Evolutionary conservation across 2,113 vertebrate genomes (phyloP), one percentile per base, ranked within the genome.

Genomic region (Narcine bancroftii): DNA sequence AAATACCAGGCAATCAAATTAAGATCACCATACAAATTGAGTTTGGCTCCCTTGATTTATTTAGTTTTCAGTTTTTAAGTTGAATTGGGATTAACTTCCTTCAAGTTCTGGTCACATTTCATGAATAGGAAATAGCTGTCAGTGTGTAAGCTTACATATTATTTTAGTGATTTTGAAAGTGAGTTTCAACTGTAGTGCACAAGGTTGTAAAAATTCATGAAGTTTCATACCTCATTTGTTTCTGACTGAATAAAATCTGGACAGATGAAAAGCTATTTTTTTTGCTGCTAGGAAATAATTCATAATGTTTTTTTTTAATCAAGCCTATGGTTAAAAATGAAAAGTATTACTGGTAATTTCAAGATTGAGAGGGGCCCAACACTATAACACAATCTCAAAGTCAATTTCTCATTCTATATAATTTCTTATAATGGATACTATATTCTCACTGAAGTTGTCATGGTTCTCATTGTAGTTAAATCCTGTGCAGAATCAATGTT

Each of bases 361-460:
- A 81, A 50, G 45, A 81, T 50, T 81, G 50, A 56, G 1, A 56
- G 50, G 66, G 66, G 66, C 33, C 72, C n/a, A 39, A 75, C 11
- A 75, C 36, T 75, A 75, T 75, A 75, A 36, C 72, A 75, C 72
- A 75, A 75, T 19, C 53, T 85, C n/a, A 85, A 60, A 85, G 4
- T 60, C 81, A 85, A 13, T 60, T n/a, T 75, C 72, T n/a, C n/a
- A 75, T n/a, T n/a, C 36, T 75, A 17, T 83, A 33, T n/a, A 56
- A 56, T 85, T 83, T 85, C 17, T 36, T 60, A 85, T 85, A 56
- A 85, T 85, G 24, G 33, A 85, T 85, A 85, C 81, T 60, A 56
- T 56, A 60, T 75, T 85, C 81, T 85, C 81, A 21, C 33, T 53
- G 56, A 85, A 60, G 60, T 56, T 85, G 60, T 56, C 50, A 75